phyloP scores from a whole-genome alignment of 2,113 vertebrate species.

The Grammomys dolichurus region DNA sequence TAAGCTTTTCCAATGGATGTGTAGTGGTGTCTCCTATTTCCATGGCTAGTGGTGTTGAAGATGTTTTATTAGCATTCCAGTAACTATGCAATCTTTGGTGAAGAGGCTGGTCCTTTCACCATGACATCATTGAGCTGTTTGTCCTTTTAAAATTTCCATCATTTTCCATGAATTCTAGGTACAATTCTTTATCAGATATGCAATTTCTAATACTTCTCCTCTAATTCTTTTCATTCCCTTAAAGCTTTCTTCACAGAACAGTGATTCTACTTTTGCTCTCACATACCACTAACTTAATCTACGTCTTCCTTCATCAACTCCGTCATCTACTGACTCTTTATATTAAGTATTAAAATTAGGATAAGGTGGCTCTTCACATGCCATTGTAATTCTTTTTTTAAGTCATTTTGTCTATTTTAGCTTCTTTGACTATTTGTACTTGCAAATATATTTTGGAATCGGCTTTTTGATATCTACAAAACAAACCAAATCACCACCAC shows the following conservation, averaged over 20 bases:
- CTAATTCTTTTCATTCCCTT: neutral
- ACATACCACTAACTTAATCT: neutral
- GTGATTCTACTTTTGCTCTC: neutral
- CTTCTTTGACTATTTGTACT: slow-evolving; percentile 1
- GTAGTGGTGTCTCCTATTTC: neutral
- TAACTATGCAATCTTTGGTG: neutral
- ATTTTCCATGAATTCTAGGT: neutral
- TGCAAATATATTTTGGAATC: slow-evolving; percentile 42
- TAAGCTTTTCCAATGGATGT: neutral
- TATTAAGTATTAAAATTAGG: neutral
- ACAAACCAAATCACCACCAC: neutral
- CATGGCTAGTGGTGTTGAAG: neutral
- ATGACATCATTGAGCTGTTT: neutral
- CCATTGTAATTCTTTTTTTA: neutral
- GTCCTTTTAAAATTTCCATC: neutral
- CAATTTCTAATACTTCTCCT: neutral
- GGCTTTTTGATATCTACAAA: neutral
- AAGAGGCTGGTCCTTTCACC: neutral
- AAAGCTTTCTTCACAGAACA: neutral
- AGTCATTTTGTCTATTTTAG: slow-evolving; percentile 1
- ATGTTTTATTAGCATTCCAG: neutral
- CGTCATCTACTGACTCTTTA: neutral
- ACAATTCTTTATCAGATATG: neutral
- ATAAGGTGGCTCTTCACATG: neutral
- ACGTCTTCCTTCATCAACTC: neutral